A percentile compares a stretch with the other conserved stretches of the same genome.
Evolutionary conservation across 2,888 invertebrate genomes (phyloP).

Genomic region (Dryocosmus kuriphilus): DNA sequence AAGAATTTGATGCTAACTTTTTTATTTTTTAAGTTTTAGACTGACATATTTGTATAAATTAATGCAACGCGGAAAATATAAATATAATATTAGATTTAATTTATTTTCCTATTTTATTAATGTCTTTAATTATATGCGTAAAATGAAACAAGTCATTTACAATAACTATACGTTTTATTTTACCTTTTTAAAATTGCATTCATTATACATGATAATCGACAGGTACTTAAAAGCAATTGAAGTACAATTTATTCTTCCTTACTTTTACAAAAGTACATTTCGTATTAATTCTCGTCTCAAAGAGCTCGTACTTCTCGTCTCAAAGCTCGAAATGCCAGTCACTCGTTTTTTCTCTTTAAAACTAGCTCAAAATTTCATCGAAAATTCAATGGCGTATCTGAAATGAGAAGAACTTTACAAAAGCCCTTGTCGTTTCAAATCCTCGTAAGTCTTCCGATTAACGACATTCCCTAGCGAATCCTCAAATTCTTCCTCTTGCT

Average conservation of each 20-base stretch:
- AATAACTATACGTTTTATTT: too few species aligned
- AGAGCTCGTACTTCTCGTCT: too few species aligned
- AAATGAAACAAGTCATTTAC: too few species aligned
- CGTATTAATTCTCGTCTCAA: not conserved
- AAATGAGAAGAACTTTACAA: slow-evolving; percentile 81
- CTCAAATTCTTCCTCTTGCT: slow-evolving; percentile 98
- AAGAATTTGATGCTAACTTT: too few species aligned
- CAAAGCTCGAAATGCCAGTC: not conserved
- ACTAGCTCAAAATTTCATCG: not conserved
- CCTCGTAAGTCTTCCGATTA: slow-evolving; percentile 98
- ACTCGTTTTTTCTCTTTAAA: not conserved
- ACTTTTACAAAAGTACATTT: not conserved
- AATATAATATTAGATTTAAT: too few species aligned
- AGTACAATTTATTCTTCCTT: not conserved
- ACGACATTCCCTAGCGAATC: slow-evolving; percentile 99
- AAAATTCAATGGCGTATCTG: not conserved
- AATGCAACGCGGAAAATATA: too few species aligned
- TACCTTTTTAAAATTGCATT: too few species aligned
- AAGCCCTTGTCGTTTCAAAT: slow-evolving; percentile 98
- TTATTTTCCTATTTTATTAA: too few species aligned
- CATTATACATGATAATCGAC: too few species aligned
- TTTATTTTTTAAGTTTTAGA: too few species aligned
- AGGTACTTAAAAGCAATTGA: not conserved
- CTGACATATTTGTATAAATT: too few species aligned
- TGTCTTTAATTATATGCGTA: too few species aligned